These are phyloP conservation scores for Cryptus armator DNA, from an alignment of 2,888 invertebrate genomes.

Conservation along the genomic window DNA sequence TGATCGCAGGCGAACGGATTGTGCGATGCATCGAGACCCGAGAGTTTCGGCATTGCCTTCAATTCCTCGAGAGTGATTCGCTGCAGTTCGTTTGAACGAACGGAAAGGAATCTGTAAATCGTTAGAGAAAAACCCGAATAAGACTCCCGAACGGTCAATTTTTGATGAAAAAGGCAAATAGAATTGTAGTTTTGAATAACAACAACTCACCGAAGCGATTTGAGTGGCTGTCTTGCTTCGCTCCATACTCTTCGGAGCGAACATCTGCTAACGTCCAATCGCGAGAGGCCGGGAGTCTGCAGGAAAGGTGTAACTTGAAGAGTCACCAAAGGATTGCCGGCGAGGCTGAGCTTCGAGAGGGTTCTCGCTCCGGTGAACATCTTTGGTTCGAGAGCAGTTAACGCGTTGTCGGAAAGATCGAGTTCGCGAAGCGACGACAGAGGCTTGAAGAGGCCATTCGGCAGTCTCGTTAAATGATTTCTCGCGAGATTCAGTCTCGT, in stretches of 20 bases:
- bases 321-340: conserved; percentile 90
- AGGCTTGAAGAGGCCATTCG: conserved; percentile 80
- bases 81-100: conserved; percentile 79
- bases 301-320: conserved; percentile 90
- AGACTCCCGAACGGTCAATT: neutral
- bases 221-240: conserved; percentile 82
- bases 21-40: conserved; percentile 88
- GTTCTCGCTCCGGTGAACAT: conserved; percentile 90
- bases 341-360: conserved; percentile 89
- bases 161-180: too few species aligned
- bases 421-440: conserved; percentile 89
- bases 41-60: conserved; percentile 87
- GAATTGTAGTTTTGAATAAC: neutral
- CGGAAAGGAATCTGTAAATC: conserved; percentile 78
- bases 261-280: conserved; percentile 91
- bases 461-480: conserved; percentile 85
- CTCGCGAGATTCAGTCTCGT: conserved; percentile 89
- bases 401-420: conserved; percentile 90
- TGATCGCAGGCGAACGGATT: conserved; percentile 90
- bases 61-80: conserved; percentile 87
- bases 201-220: conserved; percentile 78
- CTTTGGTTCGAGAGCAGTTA: conserved; percentile 87
- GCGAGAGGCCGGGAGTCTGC: conserved; percentile 87
- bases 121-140: neutral
- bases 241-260: conserved; percentile 89